Percentiles rank a stretch among this genome's conserved stretches.
phyloP scores from a whole-genome alignment of 2,113 vertebrate species.

The Colossoma macropomum region DNA sequence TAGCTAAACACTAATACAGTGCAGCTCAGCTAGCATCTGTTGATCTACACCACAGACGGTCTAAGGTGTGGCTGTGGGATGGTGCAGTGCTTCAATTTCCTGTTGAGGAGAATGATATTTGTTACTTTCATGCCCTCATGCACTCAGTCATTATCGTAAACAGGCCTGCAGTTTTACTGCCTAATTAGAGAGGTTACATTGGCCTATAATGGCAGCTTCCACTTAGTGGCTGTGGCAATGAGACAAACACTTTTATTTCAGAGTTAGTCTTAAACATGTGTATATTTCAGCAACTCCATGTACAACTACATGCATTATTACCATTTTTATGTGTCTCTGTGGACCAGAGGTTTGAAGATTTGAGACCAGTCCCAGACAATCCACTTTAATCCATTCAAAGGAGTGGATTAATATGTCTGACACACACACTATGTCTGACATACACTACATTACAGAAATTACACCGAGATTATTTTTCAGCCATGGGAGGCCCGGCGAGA shows the following conservation, averaged over 20 bases:
- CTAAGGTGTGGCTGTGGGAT: not conserved
- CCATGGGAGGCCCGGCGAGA: conserved; percentile 4
- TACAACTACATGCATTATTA: conserved; percentile 37
- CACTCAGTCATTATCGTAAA: conserved; percentile 50
- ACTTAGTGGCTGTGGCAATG: conserved; percentile 34
- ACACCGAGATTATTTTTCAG: conserved; percentile 27
- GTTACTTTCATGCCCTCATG: conserved; percentile 10
- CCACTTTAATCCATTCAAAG: conserved; percentile 48
- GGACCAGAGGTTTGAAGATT: conserved; percentile 1
- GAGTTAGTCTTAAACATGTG: not conserved
- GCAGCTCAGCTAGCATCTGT: not conserved
- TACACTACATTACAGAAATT: conserved; percentile 45
- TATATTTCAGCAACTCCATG: not conserved
- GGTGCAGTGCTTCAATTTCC: not conserved
- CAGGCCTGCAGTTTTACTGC: conserved; percentile 38
- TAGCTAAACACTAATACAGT: not conserved
- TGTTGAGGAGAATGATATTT: not conserved
- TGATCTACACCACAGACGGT: not conserved
- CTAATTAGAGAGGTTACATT: conserved; percentile 54
- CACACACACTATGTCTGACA: conserved; percentile 39
- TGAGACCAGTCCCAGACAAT: conserved; percentile 47
- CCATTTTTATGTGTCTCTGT: not conserved
- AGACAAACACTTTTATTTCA: not conserved
- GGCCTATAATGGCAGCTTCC: conserved; percentile 52
- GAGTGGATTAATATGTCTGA: conserved; percentile 58